Evolutionary conservation across 2,888 invertebrate genomes (phyloP), one percentile per base, ranked within the genome.

Genomic region (Tenthredo livida): DNA sequence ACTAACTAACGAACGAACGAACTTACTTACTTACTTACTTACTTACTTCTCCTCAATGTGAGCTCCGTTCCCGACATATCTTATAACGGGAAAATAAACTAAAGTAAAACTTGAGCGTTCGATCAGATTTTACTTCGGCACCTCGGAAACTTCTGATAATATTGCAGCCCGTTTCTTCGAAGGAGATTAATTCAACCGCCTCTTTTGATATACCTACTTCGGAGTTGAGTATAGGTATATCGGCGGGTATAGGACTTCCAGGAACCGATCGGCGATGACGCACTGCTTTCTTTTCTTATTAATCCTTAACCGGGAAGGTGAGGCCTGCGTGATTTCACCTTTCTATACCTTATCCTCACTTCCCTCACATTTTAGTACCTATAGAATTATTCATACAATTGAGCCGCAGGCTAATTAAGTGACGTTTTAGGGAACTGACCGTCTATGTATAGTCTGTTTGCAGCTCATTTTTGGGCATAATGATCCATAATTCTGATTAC

Each of bases 221-320:
- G 12, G 33, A 17, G 33, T 15, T 12, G 21, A 25, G 70, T 72
- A 40, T 72, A 40, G 33, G 40, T 40, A 37, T 25, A 33, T 67
- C 33, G 33, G 6, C 33, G 15, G 67, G 7, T 33, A 33, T 15
- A 33, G 33, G n/a, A 54, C 17, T 77, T 77, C 77, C 33, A 77
- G 54, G 77, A 77, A 77, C 77, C 77, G 77, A 50, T 50, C 15
- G 77, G 33, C 77, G 50, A 77, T 77, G 37, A 77, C 77, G 72
- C 40, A 43, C 25, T 73, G 17, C 77, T 77, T 77, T 77, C 47
- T 33, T 77, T 77, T 77, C 54, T 50, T 77, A 54, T 77, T 77
- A 77, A 54, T 77, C 77, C 54, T n/a, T 73, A 73, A 73, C 77
- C 7, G 47, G n/a, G 25, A 10, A 54, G 50, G 47, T 25, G 25